Evolutionary conservation across 2,113 vertebrate species (phyloP).

Genomic region (Podilymbus podiceps): DNA sequence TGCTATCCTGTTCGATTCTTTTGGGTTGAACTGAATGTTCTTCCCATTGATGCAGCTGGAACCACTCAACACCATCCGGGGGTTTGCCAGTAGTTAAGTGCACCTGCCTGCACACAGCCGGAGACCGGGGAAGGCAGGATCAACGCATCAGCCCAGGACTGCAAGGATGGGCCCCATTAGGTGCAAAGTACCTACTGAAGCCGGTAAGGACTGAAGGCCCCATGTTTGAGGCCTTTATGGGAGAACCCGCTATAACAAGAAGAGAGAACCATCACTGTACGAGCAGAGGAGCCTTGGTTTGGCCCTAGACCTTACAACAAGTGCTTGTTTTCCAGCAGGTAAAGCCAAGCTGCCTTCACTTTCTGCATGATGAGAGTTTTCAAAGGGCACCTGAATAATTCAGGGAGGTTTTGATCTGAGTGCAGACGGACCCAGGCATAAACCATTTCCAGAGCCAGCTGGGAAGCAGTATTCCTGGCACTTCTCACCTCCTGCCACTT

Average conservation of each 20-base stretch:
- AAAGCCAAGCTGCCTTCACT: conserved; percentile 48
- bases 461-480: conserved; percentile 73
- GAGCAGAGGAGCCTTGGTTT: not conserved
- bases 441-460: conserved; percentile 81
- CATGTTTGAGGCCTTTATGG: not conserved
- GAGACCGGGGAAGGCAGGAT: not conserved
- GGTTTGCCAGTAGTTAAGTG: not conserved
- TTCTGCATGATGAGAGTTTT: conserved; percentile 44
- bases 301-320: conserved; percentile 24
- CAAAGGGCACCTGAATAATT: conserved; percentile 85
- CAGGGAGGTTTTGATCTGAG: conserved; percentile 75
- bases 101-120: not conserved
- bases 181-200: not conserved
- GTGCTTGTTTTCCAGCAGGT: conserved; percentile 40
- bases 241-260: not conserved
- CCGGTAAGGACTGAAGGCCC: not conserved
- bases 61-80: not conserved
- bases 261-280: not conserved
- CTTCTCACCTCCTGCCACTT: conserved; percentile 49
- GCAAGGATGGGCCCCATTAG: not conserved
- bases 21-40: not conserved
- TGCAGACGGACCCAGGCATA: conserved; percentile 66
- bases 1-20: not conserved
- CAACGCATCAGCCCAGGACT: not conserved
- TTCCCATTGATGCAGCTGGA: not conserved